These are phyloP conservation scores for Strigamia transsilvanica DNA, from an alignment of 2,888 invertebrate species.

Conservation along the genomic window DNA sequence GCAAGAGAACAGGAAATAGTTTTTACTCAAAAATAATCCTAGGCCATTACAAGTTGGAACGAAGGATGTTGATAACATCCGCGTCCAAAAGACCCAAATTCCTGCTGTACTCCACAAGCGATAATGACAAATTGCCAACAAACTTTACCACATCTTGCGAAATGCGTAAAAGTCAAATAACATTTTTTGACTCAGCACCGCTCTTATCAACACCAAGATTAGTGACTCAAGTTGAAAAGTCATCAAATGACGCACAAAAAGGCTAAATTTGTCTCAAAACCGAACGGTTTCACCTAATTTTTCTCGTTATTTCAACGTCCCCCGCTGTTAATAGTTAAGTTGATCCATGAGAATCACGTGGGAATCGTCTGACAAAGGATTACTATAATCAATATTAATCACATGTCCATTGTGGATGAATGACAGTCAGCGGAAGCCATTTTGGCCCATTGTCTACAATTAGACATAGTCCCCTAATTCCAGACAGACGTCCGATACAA, in stretches of 20 bases:
- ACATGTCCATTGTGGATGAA: slow-evolving; percentile 1
- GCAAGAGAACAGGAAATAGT: slow-evolving; percentile 41
- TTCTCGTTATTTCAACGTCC: not conserved
- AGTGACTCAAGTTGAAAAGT: not conserved
- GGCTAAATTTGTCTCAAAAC: no score
- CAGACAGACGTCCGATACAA: not conserved
- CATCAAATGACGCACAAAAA: not conserved
- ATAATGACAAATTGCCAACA: slow-evolving; percentile 27
- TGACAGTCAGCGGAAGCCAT: not conserved
- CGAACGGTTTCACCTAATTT: not conserved
- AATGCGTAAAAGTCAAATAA: not conserved
- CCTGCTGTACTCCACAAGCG: not conserved
- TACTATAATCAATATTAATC: slow-evolving; percentile 40
- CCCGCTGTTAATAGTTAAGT: not conserved
- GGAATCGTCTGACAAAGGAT: slow-evolving; percentile 3
- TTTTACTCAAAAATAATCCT: slow-evolving; percentile 38
- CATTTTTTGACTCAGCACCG: not conserved
- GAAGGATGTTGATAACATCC: slow-evolving; percentile 23
- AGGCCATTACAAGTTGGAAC: not conserved
- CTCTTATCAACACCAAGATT: not conserved
- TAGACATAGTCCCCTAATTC: not conserved
- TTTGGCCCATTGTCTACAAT: slow-evolving; percentile 33
- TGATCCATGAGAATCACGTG: not conserved
- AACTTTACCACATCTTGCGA: not conserved
- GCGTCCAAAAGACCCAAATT: slow-evolving; percentile 31